Conservation (phyloP, 2,113 vertebrate species). For the Lepus americanus region DNA sequence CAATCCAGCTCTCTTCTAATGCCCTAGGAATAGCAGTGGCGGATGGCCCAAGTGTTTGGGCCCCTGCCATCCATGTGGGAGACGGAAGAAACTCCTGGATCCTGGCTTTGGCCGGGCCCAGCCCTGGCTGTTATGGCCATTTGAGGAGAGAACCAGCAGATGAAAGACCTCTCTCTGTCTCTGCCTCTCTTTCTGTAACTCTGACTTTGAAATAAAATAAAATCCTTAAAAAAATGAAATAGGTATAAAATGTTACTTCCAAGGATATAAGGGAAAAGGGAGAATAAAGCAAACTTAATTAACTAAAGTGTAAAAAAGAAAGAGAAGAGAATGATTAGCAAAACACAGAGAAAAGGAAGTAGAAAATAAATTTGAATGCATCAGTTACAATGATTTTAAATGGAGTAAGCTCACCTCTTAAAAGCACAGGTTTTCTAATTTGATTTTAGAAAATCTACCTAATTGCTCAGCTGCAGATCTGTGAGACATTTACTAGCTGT, state of each 20-base stretch:
- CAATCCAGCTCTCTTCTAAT: no score
- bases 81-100: no score
- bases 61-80: no score
- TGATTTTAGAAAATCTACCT: not conserved
- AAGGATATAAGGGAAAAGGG: slow-evolving; percentile 5
- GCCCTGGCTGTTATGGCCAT: no score
- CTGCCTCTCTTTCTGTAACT: no score
- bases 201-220: no score
- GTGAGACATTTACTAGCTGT: not conserved
- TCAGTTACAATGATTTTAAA: not conserved
- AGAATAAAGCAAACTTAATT: not conserved
- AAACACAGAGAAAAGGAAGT: not conserved
- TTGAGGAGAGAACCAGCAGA: no score
- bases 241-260: not conserved
- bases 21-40: no score
- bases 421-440: not conserved
- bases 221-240: not conserved
- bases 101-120: no score
- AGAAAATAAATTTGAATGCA: not conserved
- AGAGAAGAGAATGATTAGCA: not conserved
- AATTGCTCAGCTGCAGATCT: not conserved
- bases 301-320: not conserved
- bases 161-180: no score
- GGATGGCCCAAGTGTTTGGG: no score
- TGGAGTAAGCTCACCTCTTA: not conserved